Conservation (phyloP, 1,140 invertebrate genomes). For the Lepidurus couesii region DNA sequence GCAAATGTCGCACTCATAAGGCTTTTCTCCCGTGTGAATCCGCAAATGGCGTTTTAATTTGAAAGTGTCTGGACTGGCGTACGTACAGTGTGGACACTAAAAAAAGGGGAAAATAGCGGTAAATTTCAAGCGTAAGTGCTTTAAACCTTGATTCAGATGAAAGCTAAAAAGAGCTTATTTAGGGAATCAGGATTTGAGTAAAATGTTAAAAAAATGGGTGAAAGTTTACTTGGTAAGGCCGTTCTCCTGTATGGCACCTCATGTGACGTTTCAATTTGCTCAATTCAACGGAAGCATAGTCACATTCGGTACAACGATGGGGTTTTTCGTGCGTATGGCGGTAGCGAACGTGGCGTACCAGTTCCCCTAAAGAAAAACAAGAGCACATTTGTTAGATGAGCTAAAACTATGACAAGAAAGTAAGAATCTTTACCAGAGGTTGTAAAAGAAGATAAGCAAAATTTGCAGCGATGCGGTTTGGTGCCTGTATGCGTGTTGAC, state of each 20-base stretch:
- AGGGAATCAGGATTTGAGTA: background rate
- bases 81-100: slow-evolving; percentile 91
- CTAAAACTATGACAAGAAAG: background rate
- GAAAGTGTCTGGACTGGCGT: slow-evolving; percentile 95
- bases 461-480: slow-evolving; percentile 90
- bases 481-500: slow-evolving; percentile 94
- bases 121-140: background rate
- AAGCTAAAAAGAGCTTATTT: background rate
- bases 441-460: slow-evolving; percentile 86
- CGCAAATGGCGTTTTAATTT: slow-evolving; percentile 68
- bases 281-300: slow-evolving; percentile 89
- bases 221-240: slow-evolving; percentile 62
- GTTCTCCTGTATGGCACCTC: slow-evolving; percentile 82
- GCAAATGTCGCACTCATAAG: slow-evolving; percentile 59
- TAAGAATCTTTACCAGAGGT: slow-evolving; percentile 64
- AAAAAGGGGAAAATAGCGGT: slow-evolving; percentile 30
- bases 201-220: background rate
- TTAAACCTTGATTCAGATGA: slow-evolving; percentile 12
- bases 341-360: slow-evolving; percentile 86
- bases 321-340: slow-evolving; percentile 92
- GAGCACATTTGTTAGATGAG: background rate
- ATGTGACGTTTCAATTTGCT: slow-evolving; percentile 90
- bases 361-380: slow-evolving; percentile 60
- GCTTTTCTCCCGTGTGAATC: slow-evolving; percentile 59
- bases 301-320: slow-evolving; percentile 88